Evolutionary conservation across 2,113 vertebrate genomes (phyloP), one percentile per base, ranked within the genome.

Genomic region (Pluvialis apricaria): DNA sequence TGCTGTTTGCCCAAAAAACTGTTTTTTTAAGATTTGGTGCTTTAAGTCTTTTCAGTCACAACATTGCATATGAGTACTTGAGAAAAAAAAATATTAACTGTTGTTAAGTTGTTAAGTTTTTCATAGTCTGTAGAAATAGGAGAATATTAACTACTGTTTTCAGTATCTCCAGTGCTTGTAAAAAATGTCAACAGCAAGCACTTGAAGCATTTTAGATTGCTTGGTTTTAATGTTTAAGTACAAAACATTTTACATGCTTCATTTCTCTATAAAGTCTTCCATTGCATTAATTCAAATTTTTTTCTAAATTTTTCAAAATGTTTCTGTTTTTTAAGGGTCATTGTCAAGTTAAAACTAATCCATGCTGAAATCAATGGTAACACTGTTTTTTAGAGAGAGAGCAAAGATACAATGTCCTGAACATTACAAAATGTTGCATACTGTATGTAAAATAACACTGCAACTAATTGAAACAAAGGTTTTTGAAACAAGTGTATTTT

Each of bases 251-350:
- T 24, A 16, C 2, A 0, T 57, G 8, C 18, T 44, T 76, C 2
- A 9, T 58, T 70, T 61, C 22, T 47, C 5, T 45, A 5, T 70
- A 71, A 64, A 47, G 29, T 54, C 4, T 55, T 44, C 26, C 75
- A 3, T 8, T 44, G 21, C 13, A 51, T 79, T 88, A 0, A 15
- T 86, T 88, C 10, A 4, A 0, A 0, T 36, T 29, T 40, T 60
- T n/a, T 24, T 18, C 13, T 49, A 20, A 11, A 34, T 52, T 60
- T 87, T 70, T 13, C 13, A 13, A 40, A 25, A 9, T 4, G 2
- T 8, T n/a, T 72, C 10, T 42, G 4, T 31, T 73, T 75, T 42
- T 40, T 3, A 47, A 54, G 29, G 8, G 2, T 52, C 49, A 7
- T 18, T 36, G 12, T 31, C 24, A 40, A 11, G 31, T 24, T 86